Evolutionary conservation across 1,140 invertebrate genomes (phyloP), one percentile per base, ranked within the genome.

Genomic region (Drosophila subpulchrella): DNA sequence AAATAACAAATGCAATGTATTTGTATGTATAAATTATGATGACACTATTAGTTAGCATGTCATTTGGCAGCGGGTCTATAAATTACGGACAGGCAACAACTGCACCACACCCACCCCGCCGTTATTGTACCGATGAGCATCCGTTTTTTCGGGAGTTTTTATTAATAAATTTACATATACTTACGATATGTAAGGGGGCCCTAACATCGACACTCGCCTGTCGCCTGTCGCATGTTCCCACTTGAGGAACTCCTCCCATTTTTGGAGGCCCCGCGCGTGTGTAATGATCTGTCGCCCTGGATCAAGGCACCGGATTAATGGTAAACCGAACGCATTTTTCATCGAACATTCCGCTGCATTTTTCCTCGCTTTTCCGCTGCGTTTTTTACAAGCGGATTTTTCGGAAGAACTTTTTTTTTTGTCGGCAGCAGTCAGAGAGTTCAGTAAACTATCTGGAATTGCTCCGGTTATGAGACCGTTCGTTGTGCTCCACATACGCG

Each of bases 311-410:
- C 75, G 83, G 89, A 91, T 91, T 91, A 91, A 91, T 91, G 89
- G 88, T 91, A 91, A 91, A 91, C 89, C 89, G 54, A 85, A 91
- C 51, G 78, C 81, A 91, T 91, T 91, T 91, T 75, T 91, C 84
- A 89, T 89, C 63, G 84, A 80, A 89, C 72, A 77, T 77, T 78
- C 59, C 48, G 46, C 50, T 62, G 66, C 78, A 85, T 78, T 85
- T 79, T 74, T 53, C 50, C 30, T 60, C 53, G 59, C 41, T 39
- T 67, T 75, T 57, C 65, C 13, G n/a, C 39, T 77, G n/a, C 36
- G 39, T 56, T 68, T 77, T 77, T 76, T 56, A 68, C 50, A 51
- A 44, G 41, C 39, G 41, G 15, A 56, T 38, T 39, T 34, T 75
- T 47, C 27, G 55, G 38, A 65, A 46, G 32, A 48, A 65, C 41